Evolutionary conservation across 2,113 vertebrate species (phyloP).

Genomic region (Pomatorhinus ruficollis): DNA sequence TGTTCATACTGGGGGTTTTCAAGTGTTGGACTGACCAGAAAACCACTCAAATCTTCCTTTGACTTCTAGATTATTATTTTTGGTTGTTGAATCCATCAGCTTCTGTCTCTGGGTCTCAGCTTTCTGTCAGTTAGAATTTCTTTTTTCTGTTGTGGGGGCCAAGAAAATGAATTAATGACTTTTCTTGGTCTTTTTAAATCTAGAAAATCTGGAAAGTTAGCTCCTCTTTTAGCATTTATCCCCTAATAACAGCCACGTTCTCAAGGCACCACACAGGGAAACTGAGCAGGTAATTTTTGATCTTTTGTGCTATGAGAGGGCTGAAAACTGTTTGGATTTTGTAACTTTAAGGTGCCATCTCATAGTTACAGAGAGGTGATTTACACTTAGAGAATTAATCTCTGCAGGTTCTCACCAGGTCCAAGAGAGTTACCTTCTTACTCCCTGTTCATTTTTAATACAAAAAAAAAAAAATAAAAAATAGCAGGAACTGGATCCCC

Average conservation of each 20-base stretch:
- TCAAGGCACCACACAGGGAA: accelerated
- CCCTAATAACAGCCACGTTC: accelerated
- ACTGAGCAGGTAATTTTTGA: not conserved
- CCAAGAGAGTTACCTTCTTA: not conserved
- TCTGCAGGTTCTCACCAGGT: not conserved
- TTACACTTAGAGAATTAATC: not conserved
- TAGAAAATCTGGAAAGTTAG: accelerated
- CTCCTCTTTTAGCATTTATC: not conserved
- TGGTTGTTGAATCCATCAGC: not conserved
- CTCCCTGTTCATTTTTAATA: not conserved
- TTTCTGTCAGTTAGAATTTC: not conserved
- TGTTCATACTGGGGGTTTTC: not conserved
- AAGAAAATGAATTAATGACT: not conserved
- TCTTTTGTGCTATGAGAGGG: too few relatives aligned
- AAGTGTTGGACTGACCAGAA: not conserved
- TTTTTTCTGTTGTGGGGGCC: not conserved
- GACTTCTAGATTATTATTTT: not conserved
- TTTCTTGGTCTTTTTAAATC: not conserved
- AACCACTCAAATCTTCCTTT: not conserved
- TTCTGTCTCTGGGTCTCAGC: not conserved
- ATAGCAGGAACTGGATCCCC: not conserved
- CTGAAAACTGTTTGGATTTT: not conserved
- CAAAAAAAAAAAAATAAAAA: not conserved
- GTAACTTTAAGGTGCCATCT: not conserved
- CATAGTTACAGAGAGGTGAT: not conserved